phyloP scores from a whole-genome alignment of 2,113 vertebrate species.

The Physeter macrocephalus region DNA sequence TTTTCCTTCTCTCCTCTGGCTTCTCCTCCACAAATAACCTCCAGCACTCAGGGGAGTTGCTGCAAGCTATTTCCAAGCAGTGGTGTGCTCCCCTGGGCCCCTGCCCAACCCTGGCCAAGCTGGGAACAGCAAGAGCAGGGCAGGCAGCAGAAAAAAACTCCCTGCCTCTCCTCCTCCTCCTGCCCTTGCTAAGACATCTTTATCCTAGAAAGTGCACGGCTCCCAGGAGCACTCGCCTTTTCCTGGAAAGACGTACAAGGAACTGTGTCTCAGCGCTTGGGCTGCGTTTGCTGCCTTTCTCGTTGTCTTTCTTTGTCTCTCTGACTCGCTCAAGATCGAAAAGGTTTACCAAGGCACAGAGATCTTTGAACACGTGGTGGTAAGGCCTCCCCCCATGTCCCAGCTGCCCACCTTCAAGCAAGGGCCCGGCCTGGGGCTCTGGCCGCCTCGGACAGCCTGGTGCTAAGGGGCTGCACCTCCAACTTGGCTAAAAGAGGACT shows the following conservation, averaged over 20 bases:
- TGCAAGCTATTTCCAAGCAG: neutral
- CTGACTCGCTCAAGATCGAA: neutral
- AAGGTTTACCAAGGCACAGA: neutral
- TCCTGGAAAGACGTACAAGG: constrained; percentile 38
- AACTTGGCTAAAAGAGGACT: neutral
- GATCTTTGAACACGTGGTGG: neutral
- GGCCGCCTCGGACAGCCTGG: neutral
- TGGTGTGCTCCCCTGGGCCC: neutral
- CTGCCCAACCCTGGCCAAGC: neutral
- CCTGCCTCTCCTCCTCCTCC: neutral
- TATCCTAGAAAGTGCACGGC: constrained; percentile 46
- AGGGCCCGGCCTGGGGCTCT: neutral
- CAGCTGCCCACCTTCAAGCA: too few species aligned
- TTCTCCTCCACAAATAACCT: constrained; percentile 14
- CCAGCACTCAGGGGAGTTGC: neutral
- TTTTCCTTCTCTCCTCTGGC: neutral
- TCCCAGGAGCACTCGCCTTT: neutral
- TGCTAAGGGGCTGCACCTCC: neutral
- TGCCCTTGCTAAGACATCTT: neutral
- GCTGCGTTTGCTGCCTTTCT: neutral
- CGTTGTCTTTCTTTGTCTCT: neutral
- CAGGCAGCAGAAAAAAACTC: neutral
- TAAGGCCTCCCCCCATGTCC: neutral
- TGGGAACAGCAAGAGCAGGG: neutral
- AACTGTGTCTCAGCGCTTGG: neutral